These are phyloP conservation scores for Mimachlamys varia DNA, from an alignment of 2,888 invertebrate species.

Conservation along the genomic window DNA sequence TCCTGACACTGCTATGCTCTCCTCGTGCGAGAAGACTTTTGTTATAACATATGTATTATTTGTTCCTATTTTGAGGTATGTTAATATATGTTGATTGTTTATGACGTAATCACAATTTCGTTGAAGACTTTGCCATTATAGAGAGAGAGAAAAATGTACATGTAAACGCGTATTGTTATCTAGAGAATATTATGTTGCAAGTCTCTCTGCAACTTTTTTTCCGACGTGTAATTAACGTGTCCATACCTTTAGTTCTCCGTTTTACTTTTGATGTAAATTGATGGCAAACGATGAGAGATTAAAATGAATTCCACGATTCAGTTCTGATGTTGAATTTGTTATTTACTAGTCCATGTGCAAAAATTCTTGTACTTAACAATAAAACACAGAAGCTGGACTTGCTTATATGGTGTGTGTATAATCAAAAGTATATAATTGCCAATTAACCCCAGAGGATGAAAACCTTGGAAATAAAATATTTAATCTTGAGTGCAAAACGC, in stretches of 20 bases:
- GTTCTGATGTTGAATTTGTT: not conserved
- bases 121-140: not conserved
- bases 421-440: too few species aligned
- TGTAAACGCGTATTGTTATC: not conserved
- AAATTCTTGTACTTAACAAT: too few species aligned
- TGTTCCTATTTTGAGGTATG: slow-evolving; percentile 31
- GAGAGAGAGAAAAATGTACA: too few species aligned
- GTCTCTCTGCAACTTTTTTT: not conserved
- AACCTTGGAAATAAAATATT: too few species aligned
- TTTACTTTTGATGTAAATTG: not conserved
- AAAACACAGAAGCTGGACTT: too few species aligned
- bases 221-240: not conserved
- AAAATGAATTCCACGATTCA: not conserved
- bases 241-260: not conserved
- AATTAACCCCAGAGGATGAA: too few species aligned
- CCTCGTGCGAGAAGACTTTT: not conserved
- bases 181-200: not conserved
- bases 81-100: not conserved
- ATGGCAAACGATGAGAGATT: not conserved
- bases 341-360: too few species aligned
- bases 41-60: not conserved
- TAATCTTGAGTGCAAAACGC: too few species aligned
- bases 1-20: not conserved
- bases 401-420: too few species aligned
- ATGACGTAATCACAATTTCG: not conserved